Evolutionary conservation across 2,888 invertebrate genomes (phyloP), one percentile per base, ranked within the genome.

Genomic region (Euclidia mi): DNA sequence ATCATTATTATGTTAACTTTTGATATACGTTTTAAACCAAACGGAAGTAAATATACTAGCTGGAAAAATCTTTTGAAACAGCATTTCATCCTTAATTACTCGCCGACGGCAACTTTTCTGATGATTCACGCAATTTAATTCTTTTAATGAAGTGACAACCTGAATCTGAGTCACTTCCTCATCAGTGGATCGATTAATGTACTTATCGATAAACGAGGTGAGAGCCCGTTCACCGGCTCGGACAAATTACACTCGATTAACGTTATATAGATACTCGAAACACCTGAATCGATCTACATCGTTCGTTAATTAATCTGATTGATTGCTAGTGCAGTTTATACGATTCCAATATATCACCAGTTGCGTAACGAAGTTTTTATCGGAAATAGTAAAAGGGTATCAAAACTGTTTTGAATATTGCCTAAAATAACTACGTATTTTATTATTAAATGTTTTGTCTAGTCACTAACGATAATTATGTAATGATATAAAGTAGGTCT

Each of bases 131-230:
- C 12, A 37, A 49, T 55, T 55, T 42, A n/a, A 37, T 56, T 63
- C 47, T 59, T 49, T 44, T 64, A 65, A 60, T 45, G 46, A 53
- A 50, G 31, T 53, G 52, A 42, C 32, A 70, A 51, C 59, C 69
- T 76, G 73, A 75, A 79, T 84, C 67, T 46, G 56, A 68, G 68
- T 80, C 61, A 76, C 65, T 79, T 82, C 78, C 81, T 70, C 51
- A 67, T 75, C 57, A 63, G 63, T 68, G 66, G 64, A 72, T 76
- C 69, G 72, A 70, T 71, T 87, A 84, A 84, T 81, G 71, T 73
- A 79, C 77, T 87, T 84, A 82, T 82, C 78, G 79, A 83, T 79
- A 82, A 76, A 76, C 71, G 60, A 65, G 50, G 68, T 64, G 48
- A 62, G 50, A 57, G 63, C 53, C 45, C 56, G 38, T 62, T 58